Base-by-base conservation (phyloP, 2,888 invertebrate species). In the Pristionchus maxplancki region DNA sequence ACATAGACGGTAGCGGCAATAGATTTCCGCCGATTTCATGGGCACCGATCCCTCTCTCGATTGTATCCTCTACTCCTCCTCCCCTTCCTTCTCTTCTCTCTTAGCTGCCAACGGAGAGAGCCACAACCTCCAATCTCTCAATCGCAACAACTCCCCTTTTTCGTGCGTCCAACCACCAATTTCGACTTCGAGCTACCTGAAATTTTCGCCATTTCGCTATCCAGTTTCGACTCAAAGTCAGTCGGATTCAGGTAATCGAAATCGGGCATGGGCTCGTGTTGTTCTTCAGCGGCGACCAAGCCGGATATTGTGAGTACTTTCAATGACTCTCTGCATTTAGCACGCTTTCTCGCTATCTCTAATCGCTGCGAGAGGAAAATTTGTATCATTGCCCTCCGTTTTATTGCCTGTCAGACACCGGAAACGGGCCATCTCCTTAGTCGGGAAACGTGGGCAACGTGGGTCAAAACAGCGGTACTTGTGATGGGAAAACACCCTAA, bases 191-290 rank as follows among this genome's bases (percentile, higher is more conserved):
- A 9, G 31, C 31, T 31, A 20, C 64, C 64, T 31, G 64, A 64
- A 34, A 20, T 67, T 67, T 67, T 34, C 64, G 64, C 34, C 31
- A 13, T 1, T 1, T 67, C 31, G 3, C 67, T 1, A 31, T 24
- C 6, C 31, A 34, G 67, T 67, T 67, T 67, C 67, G 34, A 5
- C 31, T 34, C 9, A 67, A 31, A 67, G 0, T 31, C 1, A 40
- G 20, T 17, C 24, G n/a, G 6, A 40, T 37, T 1, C 84, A 84
- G 62, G 37, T n/a, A 84, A 28, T 15, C 20, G 62, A 62, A 71
- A 71, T 34, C n/a, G 44, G 8, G 11, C n/a, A 87, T 87, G 86
- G 86, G 86, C 50, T 87, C 71, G 50, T 87, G 86, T 34, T 87
- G 86, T 40, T 87, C 86, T n/a, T 50, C 58, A 3, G 6, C 67